Evolutionary conservation across 2,113 vertebrate species (phyloP).

Genomic region (Perccottus glenii): DNA sequence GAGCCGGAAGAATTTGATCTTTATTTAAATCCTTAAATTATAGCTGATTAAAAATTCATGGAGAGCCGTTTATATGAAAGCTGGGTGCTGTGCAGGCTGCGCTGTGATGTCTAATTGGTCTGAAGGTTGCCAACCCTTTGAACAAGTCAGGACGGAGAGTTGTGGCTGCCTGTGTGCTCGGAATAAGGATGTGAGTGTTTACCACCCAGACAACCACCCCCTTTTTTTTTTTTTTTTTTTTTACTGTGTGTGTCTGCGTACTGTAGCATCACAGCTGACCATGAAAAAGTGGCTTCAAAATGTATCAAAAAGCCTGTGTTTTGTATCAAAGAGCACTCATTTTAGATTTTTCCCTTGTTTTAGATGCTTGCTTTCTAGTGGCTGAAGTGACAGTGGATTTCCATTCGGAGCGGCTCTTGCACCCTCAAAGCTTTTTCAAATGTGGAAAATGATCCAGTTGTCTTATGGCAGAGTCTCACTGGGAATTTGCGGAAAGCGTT

Average conservation of each 20-base stretch:
- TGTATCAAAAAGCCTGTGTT: slow-evolving; percentile 1
- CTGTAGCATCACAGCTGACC: slow-evolving; percentile 24
- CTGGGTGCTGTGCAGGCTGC: slow-evolving; percentile 70
- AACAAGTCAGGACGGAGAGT: slow-evolving; percentile 74
- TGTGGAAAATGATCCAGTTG: slow-evolving; percentile 51
- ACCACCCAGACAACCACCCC: slow-evolving; percentile 61
- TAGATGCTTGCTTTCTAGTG: slow-evolving; percentile 29
- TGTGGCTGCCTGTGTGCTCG: slow-evolving; percentile 63
- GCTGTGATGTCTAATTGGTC: slow-evolving; percentile 81
- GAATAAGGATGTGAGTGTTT: slow-evolving; percentile 74
- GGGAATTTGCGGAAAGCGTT: slow-evolving; percentile 31
- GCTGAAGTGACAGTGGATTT: slow-evolving; percentile 39
- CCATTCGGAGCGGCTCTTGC: slow-evolving; percentile 33
- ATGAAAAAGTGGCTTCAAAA: slow-evolving; percentile 16
- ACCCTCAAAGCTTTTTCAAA: slow-evolving; percentile 25
- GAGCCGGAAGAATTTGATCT: slow-evolving; percentile 79
- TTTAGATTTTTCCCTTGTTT: slow-evolving; percentile 30
- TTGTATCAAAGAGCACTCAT: slow-evolving; percentile 17
- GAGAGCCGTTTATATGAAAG: slow-evolving; percentile 73
- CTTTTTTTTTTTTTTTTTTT: slow-evolving; percentile 15
- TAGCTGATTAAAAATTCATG: slow-evolving; percentile 81
- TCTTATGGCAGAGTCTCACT: slow-evolving; percentile 38
- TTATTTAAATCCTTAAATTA: slow-evolving; percentile 83
- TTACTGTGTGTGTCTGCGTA: slow-evolving; percentile 25
- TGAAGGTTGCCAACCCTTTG: slow-evolving; percentile 80